Evolutionary conservation across 1,140 invertebrate species (phyloP).

Genomic region (Drosophila fuyamai): DNA sequence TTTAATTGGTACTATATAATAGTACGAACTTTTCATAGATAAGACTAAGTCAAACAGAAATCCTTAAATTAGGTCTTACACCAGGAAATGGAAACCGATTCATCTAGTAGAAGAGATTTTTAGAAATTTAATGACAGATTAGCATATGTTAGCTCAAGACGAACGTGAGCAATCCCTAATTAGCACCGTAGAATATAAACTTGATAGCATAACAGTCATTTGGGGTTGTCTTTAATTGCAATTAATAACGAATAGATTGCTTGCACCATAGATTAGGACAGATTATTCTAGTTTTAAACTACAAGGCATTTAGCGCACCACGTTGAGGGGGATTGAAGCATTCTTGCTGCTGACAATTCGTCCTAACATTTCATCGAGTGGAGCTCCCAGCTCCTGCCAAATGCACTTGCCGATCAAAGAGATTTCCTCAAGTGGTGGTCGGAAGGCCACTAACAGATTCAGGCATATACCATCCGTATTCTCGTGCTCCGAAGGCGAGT

Average conservation of each 20-base stretch:
- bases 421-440: conserved; percentile 93
- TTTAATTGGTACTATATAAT: conserved; percentile 14
- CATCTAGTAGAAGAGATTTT: background rate
- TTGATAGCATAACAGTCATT: conserved; percentile 16
- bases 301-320: conserved; percentile 88
- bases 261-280: conserved; percentile 61
- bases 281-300: conserved; percentile 37
- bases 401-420: conserved; percentile 94
- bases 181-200: background rate
- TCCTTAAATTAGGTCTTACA: conserved; percentile 16
- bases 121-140: conserved; percentile 1
- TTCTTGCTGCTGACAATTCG: conserved; percentile 89
- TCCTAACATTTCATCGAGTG: conserved; percentile 89
- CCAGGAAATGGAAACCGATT: conserved; percentile 11
- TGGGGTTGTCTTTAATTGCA: conserved; percentile 33
- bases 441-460: conserved; percentile 93
- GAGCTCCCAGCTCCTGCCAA: conserved; percentile 92
- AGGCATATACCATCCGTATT: conserved; percentile 92
- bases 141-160: background rate
- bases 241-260: conserved; percentile 42
- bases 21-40: conserved; percentile 21
- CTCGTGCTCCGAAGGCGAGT: conserved; percentile 75
- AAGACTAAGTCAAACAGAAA: conserved; percentile 9
- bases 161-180: background rate
- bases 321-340: conserved; percentile 91